Evolutionary conservation across 2,113 vertebrate species (phyloP).

Genomic region (Gracilinanus agilis): DNA sequence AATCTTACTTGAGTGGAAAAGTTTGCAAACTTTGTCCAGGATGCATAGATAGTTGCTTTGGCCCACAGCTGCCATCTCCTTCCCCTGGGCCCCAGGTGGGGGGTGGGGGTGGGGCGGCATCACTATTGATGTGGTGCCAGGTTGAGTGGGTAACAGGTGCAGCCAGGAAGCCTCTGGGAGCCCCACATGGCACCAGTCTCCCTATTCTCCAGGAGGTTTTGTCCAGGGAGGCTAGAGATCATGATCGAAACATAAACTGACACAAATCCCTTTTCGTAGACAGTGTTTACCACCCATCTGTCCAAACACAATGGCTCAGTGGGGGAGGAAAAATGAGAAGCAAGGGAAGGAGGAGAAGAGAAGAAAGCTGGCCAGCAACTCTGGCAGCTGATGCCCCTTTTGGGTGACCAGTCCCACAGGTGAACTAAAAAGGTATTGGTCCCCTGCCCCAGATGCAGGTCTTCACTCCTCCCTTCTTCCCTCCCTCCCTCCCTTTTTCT

Average conservation of each 20-base stretch:
- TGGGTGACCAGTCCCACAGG: not conserved
- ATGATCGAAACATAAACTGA: slow-evolving; percentile 8
- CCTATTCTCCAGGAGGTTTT: slow-evolving; percentile 2
- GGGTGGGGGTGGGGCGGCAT: not conserved
- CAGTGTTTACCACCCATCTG: not conserved
- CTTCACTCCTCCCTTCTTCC: not conserved
- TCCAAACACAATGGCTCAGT: slow-evolving; percentile 15
- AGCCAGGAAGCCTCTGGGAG: not conserved
- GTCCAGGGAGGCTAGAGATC: not conserved
- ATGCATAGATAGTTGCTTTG: not conserved
- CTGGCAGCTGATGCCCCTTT: not conserved
- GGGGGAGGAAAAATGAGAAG: fast-evolving
- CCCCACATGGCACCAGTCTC: not conserved
- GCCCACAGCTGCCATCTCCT: not conserved
- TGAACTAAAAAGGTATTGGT: not conserved
- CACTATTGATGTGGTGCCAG: not conserved
- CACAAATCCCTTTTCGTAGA: slow-evolving; percentile 30
- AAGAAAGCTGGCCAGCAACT: not conserved
- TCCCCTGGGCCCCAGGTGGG: not conserved
- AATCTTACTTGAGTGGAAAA: not conserved
- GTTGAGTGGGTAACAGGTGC: not conserved
- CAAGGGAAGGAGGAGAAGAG: not conserved
- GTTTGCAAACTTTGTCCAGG: not conserved
- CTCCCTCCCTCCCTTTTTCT: not conserved
- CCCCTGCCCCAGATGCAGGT: not conserved